Evolutionary conservation across 2,888 invertebrate genomes (phyloP), one percentile per base, ranked within the genome.

Genomic region (Homarus gammarus): DNA sequence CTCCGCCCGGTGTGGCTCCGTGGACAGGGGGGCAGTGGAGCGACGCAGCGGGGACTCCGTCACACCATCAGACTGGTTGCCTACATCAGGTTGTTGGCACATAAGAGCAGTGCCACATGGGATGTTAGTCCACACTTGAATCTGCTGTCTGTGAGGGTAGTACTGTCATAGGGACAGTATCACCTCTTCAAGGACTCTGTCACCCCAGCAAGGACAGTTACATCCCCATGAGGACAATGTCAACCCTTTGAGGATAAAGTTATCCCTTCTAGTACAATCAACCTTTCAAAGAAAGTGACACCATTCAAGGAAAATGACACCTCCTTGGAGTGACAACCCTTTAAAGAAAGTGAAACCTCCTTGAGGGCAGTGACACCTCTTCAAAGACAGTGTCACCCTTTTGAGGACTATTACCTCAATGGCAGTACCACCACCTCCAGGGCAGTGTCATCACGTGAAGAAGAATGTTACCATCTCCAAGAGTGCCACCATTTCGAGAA

Each of bases 21-120:
- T 97, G 94, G 96, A 97, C 93, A 96, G 96, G 2, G 96, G 96
- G 18, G 93, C 93, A 0, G 97, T 97, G 92, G 96, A 97, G n/a
- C 96, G 96, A 92, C 96, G 95, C 15, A 96, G 95, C 0, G 97
- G 97, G 93, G 96, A 96, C 92, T 97, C 97, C 6, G 97, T 97
- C 87, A 96, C 95, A 40, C 89, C 88, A 84, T 90, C 90, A 49
- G 91, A 91, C 83, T 90, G 91, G 91, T 91, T 91, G 77, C 84
- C 90, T 85, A 88, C 82, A 44, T 88, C 78, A 82, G 87, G 79
- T 87, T 75, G 84, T 73, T 75, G 70, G 84, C 88, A 89, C 78
- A 84, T 84, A 68, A 84, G 88, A 89, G 84, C 84, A 78, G 83
- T 68, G 75, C 84, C 79, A 87, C 70, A 79, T 72, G 49, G 49